A percentile compares a stretch with the other conserved stretches of the same genome.
Evolutionary conservation across 2,113 vertebrate species (phyloP).

Genomic region (human (Homo sapiens)): GRCh38 chr3:181695501-181696000

Average conservation of each 20-base stretch:
- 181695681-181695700: not conserved
- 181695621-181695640: no score
- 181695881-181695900: not conserved
- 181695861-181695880: not conserved
- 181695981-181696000: not conserved
- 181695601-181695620: not conserved
- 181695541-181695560: not conserved
- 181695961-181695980: not conserved
- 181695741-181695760: not conserved
- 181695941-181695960: not conserved
- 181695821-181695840: not conserved
- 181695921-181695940: not conserved
- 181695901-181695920: not conserved
- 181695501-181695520: not conserved
- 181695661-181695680: not conserved
- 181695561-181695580: no score
- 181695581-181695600: not conserved
- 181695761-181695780: not conserved
- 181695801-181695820: not conserved
- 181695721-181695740: fast-evolving
- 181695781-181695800: not conserved
- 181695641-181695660: not conserved
- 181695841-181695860: not conserved
- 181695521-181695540: not conserved
- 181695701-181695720: fast-evolving